A percentile compares a stretch with the other conserved stretches of the same genome.
These are phyloP conservation scores for Empidonax alnorum DNA, from an alignment of 2,113 vertebrate genomes.

Conservation along the genomic window DNA sequence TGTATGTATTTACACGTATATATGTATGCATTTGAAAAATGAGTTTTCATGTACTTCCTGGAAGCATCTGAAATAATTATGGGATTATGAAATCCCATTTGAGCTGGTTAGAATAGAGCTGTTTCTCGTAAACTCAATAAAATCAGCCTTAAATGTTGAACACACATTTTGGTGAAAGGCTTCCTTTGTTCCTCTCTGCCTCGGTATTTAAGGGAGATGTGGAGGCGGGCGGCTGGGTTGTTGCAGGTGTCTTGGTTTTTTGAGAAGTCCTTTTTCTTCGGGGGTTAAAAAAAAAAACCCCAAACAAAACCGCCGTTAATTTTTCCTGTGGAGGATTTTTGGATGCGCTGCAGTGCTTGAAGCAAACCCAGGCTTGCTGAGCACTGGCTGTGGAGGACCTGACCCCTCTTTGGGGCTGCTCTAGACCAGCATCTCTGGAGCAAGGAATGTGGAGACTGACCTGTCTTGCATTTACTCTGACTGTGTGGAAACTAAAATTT, in stretches of 20 bases:
- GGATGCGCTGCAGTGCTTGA: accelerated
- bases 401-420: neutral
- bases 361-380: neutral
- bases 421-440: neutral
- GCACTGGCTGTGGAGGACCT: neutral
- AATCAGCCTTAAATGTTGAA: constrained; percentile 10
- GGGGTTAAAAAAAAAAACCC: neutral
- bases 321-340: neutral
- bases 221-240: neutral
- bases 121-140: neutral
- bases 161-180: constrained; percentile 10
- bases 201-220: neutral
- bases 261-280: neutral
- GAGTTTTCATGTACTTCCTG: neutral
- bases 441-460: neutral
- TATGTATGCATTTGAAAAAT: neutral
- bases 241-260: constrained; percentile 42
- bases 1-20: neutral
- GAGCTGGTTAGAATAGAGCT: neutral
- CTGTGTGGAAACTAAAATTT: neutral
- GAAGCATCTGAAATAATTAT: neutral
- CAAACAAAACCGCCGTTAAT: neutral
- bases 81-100: constrained; percentile 15
- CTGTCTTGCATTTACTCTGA: neutral
- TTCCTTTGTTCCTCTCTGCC: constrained; percentile 27